Base-by-base conservation (phyloP, 2,888 invertebrate genomes). In the Adelognathus sp. region DNA sequence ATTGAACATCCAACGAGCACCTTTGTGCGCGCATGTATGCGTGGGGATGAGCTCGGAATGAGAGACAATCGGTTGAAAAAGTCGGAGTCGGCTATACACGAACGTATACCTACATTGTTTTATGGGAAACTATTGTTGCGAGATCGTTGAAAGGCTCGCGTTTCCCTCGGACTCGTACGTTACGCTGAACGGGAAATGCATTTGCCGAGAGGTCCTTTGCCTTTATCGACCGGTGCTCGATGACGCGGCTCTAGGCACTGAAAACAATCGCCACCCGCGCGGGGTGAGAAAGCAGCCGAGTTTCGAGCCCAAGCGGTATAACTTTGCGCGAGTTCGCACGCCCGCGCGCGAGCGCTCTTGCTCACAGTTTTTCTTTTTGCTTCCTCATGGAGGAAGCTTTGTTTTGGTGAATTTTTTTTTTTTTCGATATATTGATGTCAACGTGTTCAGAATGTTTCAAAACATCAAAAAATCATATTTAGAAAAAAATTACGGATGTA, bases 151-250 rank as follows among this genome's bases (percentile, higher is more conserved):
- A 56, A 56, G 18, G 27, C 6, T 18, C 36, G 31, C 52, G 21
- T 24, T 21, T 21, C 52, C 50, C 24, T 14, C 11, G 9, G 14
- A 36, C 16, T 18, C 7, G 21, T 18, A 56, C 58, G 46, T 73
- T 46, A 64, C 73, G 54, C 56, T 41, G 70, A 74, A 72, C 72
- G 75, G 78, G 78, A 82, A 80, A 76, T 79, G 73, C 81, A 83
- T 79, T 83, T 66, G 60, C 75, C 77, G 81, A 83, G 83, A n/a
- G n/a, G 83, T 83, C 83, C 83, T 83, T 83, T 76, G 81, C 83
- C 83, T 83, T 79, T 81, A 83, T 83, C 83, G 83, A 83, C 79
- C 83, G 79, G 77, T 69, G 69, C 54, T 36, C 70, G 73, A 80
- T 82, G 75, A 81, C 80, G 80, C 79, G 72, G 27, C 52, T 69